Evolutionary conservation across 2,888 invertebrate species (phyloP).

Genomic region (Hofmannophila pseudospretella): DNA sequence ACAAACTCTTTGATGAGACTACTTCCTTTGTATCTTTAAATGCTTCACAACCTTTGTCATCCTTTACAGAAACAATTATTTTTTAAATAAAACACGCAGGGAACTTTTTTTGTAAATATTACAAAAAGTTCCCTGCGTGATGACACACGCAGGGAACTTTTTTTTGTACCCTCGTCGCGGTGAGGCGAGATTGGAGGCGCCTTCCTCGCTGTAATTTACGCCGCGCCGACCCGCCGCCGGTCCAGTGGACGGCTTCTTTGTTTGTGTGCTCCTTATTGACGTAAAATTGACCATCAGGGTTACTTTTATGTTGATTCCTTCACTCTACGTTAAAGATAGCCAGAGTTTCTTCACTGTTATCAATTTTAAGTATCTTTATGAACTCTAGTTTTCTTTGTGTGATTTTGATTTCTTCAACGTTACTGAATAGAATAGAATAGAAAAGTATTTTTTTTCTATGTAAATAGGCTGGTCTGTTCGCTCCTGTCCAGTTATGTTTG

Average conservation of each 20-base stretch:
- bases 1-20: too few relatives aligned
- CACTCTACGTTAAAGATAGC: too few relatives aligned
- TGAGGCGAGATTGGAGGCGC: conserved; percentile 53
- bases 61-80: conserved; percentile 29
- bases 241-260: conserved; percentile 29
- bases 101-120: conserved; percentile 37
- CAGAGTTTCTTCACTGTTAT: too few relatives aligned
- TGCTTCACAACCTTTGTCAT: conserved; percentile 15
- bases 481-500: too few relatives aligned
- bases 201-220: conserved; percentile 59
- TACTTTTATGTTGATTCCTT: neutral
- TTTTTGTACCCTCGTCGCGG: conserved; percentile 26
- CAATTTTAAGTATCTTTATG: too few relatives aligned
- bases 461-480: too few relatives aligned
- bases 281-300: conserved; percentile 35
- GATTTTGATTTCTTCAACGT: too few relatives aligned
- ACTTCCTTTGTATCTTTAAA: too few relatives aligned
- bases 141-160: conserved; percentile 55
- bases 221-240: conserved; percentile 34
- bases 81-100: conserved; percentile 52
- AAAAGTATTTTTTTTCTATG: too few relatives aligned
- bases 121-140: conserved; percentile 21
- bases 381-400: too few relatives aligned
- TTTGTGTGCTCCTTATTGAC: conserved; percentile 27
- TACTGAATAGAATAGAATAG: too few relatives aligned